Base-by-base conservation (phyloP, 1,140 invertebrate species). In the Heterodera carotae region DNA sequence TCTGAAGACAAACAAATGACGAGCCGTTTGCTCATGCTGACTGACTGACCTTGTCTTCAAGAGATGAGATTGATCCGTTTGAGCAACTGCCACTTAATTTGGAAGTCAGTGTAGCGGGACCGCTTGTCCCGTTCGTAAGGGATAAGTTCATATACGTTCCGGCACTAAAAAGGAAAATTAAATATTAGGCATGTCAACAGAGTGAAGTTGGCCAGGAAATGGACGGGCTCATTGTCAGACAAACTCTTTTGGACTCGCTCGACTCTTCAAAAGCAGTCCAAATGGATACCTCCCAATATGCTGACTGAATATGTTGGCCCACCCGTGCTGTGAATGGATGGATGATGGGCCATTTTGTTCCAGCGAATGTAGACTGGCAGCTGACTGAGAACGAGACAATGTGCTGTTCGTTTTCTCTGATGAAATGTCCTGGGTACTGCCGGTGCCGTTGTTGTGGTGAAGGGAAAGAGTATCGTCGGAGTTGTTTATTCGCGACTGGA, bases 311-410 rank as follows among this genome's bases (percentile, higher is more conserved):
- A 8, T 43, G 15, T 29, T 76, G 22, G 29, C 76, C 69, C 39
- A 59, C 76, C 66, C 34, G 64, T 62, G 53, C 27, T 34, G 27
- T 48, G 70, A 53, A 31, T 48, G 31, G 62, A 68, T 80, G 39
- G 69, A 78, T 60, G 43, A 56, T 18, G 48, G 48, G 48, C 48
- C 69, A 33, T 80, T 53, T 33, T 79, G 82, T n/a, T 84, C 80
- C 64, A 81, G 43, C 27, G 80, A 81, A 25, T 74, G 81, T 18
- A 81, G 56, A 70, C 81, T 83, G 8, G 80, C 73, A 22, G 80
- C 80, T 12, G 80, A 81, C 67, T 81, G 80, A 39, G 75, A 79
- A 36, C 80, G 48, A 4, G 80, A 81, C 33, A 81, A 34, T 6
- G 78, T 79, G 27, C n/a, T 78, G 53, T 76, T 71, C 4, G 53